phyloP scores from a whole-genome alignment of 1,140 invertebrate species.

The Scaptomyza hsui region DNA sequence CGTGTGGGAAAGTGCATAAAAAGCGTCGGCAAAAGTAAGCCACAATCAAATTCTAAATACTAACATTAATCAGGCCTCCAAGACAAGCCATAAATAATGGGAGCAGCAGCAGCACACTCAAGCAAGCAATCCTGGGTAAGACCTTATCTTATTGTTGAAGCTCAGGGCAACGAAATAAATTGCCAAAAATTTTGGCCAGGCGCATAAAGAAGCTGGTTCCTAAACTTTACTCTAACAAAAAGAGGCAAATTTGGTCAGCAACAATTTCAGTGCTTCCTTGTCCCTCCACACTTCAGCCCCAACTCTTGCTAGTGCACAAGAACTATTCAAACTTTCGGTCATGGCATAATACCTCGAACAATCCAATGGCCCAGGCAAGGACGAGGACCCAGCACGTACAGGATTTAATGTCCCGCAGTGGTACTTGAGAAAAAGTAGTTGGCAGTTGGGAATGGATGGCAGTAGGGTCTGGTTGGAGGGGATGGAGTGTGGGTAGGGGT shows the following conservation, averaged over 20 bases:
- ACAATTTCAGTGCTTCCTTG: constrained; percentile 42
- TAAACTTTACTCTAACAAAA: constrained; percentile 49
- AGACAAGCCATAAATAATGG: constrained; percentile 49
- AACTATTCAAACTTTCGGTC: constrained; percentile 78
- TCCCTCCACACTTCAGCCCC: background rate
- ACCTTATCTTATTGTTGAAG: constrained; percentile 47
- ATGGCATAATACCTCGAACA: constrained; percentile 77
- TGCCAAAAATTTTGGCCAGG: constrained; percentile 48
- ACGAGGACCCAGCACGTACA: constrained; percentile 64
- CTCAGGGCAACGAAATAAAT: constrained; percentile 56
- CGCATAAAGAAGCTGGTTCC: constrained; percentile 51
- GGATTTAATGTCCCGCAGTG: constrained; percentile 81
- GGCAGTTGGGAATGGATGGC: constrained; percentile 49
- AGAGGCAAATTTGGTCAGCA: constrained; percentile 54
- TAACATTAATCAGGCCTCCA: constrained; percentile 48
- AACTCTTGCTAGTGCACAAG: constrained; percentile 53
- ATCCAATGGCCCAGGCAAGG: constrained; percentile 54
- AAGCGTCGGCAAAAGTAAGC: constrained; percentile 17
- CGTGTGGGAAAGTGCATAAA: constrained; percentile 51
- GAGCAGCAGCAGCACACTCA: constrained; percentile 17
- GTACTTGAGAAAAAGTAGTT: constrained; percentile 82
- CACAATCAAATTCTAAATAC: constrained; percentile 25
- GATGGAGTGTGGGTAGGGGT: background rate
- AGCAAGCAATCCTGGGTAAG: constrained; percentile 37
- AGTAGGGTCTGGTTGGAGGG: constrained; percentile 6